A percentile compares a stretch with the other conserved stretches of the same genome.
Evolutionary conservation across 2,888 invertebrate genomes (phyloP).

Genomic region (Sinhomidia bicolor): DNA sequence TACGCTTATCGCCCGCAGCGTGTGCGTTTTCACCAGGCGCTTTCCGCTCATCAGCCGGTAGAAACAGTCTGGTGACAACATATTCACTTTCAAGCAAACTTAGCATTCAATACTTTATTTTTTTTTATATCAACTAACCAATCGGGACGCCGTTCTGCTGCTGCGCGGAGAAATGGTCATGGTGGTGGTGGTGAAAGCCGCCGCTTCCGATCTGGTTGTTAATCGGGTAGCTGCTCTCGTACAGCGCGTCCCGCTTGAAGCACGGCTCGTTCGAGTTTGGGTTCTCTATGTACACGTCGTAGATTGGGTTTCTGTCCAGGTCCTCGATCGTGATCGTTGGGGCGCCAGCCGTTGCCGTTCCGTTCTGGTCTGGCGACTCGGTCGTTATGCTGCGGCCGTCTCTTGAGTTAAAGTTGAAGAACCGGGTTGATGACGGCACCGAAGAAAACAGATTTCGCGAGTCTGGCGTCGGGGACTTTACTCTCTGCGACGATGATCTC

Average conservation of each 20-base stretch:
- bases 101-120: no score
- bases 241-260: slow-evolving; percentile 61
- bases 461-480: neutral
- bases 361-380: slow-evolving; percentile 13
- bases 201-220: slow-evolving; percentile 29
- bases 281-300: slow-evolving; percentile 78
- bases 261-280: slow-evolving; percentile 62
- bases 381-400: slow-evolving; percentile 68
- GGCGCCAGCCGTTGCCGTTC: slow-evolving; percentile 1
- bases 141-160: slow-evolving; percentile 72
- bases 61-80: slow-evolving; percentile 76
- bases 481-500: neutral
- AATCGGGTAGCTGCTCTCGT: slow-evolving; percentile 18
- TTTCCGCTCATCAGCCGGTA: slow-evolving; percentile 79
- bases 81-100: no score
- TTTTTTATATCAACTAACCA: slow-evolving; percentile 58
- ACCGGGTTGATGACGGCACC: neutral
- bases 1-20: slow-evolving; percentile 75
- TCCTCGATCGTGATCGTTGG: slow-evolving; percentile 54
- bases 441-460: slow-evolving; percentile 1
- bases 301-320: slow-evolving; percentile 62
- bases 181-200: neutral
- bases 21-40: slow-evolving; percentile 76
- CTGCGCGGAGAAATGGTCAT: slow-evolving; percentile 7
- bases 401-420: slow-evolving; percentile 12